phyloP scores from a whole-genome alignment of 2,888 invertebrate species.

The Alcis repandata region DNA sequence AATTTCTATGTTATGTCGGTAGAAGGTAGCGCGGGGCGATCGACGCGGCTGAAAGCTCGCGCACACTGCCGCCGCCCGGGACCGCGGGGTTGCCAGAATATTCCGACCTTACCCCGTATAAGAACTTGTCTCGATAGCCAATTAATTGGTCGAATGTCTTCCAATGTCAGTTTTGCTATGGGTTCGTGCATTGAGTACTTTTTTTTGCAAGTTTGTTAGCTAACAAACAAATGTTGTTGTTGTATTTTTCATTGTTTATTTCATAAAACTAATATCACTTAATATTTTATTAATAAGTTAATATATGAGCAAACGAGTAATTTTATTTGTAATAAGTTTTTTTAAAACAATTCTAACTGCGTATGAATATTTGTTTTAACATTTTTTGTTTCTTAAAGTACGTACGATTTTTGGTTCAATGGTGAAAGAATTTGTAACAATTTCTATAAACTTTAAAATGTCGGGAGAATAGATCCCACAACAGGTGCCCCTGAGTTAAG shows the following conservation, averaged over 20 bases:
- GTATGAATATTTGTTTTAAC: no score
- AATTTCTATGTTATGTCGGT: conserved; percentile 42
- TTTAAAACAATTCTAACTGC: no score
- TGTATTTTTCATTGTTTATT: no score
- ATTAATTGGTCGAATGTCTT: conserved; percentile 21
- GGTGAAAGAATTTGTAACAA: neutral
- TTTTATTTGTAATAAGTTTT: no score
- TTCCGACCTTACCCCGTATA: conserved; percentile 54
- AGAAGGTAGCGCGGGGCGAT: conserved; percentile 66
- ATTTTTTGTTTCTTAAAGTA: no score
- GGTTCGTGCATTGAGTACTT: conserved; percentile 17
- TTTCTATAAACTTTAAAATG: neutral
- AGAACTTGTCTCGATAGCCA: conserved; percentile 15
- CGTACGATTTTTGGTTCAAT: neutral
- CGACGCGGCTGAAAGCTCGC: conserved; percentile 75
- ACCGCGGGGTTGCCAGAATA: conserved; percentile 66
- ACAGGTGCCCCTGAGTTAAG: conserved; percentile 6
- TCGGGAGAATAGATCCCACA: neutral
- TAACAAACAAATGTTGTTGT: no score
- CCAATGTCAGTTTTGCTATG: conserved; percentile 21
- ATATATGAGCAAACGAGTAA: no score
- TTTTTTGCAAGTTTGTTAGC: no score
- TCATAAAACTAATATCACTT: no score
- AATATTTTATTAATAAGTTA: neutral
- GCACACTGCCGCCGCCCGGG: conserved; percentile 85